Percentiles rank a stretch among this genome's conserved stretches.
Evolutionary conservation across 2,888 invertebrate genomes (phyloP).

Genomic region (Nezara viridula): DNA sequence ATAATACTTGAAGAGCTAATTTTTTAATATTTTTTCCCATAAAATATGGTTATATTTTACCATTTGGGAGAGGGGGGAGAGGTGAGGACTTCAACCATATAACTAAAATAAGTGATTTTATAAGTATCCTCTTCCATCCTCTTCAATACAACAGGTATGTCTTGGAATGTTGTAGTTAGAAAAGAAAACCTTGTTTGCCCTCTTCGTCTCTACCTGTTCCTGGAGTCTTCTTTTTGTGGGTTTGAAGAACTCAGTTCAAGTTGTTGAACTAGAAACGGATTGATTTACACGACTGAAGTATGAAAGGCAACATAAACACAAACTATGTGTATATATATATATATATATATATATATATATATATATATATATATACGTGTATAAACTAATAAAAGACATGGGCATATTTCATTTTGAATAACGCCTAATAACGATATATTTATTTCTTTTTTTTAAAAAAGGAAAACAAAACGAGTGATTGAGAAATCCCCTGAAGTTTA

Average conservation of each 20-base stretch:
- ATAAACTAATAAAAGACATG: too few species aligned
- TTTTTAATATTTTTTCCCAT: too few species aligned
- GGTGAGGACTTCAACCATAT: too few species aligned
- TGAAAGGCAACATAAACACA: too few species aligned
- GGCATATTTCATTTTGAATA: too few species aligned
- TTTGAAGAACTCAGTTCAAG: not conserved
- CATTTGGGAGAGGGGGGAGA: too few species aligned
- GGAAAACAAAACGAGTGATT: not conserved
- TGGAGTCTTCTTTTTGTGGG: slow-evolving; percentile 4
- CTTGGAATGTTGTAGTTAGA: not conserved
- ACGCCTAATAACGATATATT: too few species aligned
- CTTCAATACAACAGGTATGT: not conserved
- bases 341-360: not conserved
- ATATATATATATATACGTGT: too few species aligned
- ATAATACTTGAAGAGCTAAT: too few species aligned
- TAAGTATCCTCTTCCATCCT: not conserved
- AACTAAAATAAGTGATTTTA: not conserved
- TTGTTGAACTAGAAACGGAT: slow-evolving; percentile 2
- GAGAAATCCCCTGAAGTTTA: not conserved
- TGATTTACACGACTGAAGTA: not conserved
- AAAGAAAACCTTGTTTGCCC: not conserved
- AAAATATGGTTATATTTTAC: too few species aligned
- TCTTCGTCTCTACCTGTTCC: not conserved
- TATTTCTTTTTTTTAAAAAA: too few species aligned
- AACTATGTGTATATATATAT: too few species aligned